Percentiles rank a stretch among this genome's conserved stretches.
These are phyloP conservation scores for Drosophila nebulosa DNA, from an alignment of 1,140 invertebrate species.

Conservation along the genomic window DNA sequence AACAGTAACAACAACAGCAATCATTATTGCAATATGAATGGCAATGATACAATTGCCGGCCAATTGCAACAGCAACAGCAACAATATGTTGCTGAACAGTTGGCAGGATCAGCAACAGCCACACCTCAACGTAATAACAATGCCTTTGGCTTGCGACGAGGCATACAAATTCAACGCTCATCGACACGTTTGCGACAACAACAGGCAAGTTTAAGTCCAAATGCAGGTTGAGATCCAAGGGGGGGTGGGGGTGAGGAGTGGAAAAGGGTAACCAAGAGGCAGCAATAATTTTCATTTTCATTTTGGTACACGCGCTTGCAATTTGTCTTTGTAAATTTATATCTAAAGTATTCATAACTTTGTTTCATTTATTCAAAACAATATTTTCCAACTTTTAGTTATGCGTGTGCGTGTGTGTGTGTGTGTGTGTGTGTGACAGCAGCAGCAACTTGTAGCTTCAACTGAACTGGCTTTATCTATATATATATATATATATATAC, in stretches of 20 bases:
- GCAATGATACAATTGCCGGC: slow-evolving; percentile 45
- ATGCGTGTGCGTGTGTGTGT: neutral
- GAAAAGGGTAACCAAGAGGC: no score
- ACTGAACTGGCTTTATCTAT: slow-evolving; percentile 59
- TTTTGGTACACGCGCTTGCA: slow-evolving; percentile 1
- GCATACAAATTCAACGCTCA: slow-evolving; percentile 64
- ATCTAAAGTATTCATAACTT: neutral
- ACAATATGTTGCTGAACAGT: slow-evolving; percentile 1
- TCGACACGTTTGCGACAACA: slow-evolving; percentile 78
- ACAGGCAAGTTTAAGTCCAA: slow-evolving; percentile 72
- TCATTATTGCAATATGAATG: slow-evolving; percentile 63
- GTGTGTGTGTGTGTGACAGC: neutral
- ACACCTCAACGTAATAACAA: slow-evolving; percentile 40
- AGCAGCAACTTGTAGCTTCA: slow-evolving; percentile 39
- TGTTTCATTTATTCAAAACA: slow-evolving; percentile 1
- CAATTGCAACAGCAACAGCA: neutral
- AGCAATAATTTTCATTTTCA: neutral
- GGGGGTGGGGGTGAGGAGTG: neutral
- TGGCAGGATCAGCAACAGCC: slow-evolving; percentile 24
- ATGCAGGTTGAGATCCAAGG: neutral
- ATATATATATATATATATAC: slow-evolving; percentile 17
- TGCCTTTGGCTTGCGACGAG: slow-evolving; percentile 57
- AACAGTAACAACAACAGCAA: slow-evolving; percentile 41
- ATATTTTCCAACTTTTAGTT: neutral
- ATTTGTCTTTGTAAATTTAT: neutral